Evolutionary conservation across 2,797 vertebrate genomes (phyloP), one percentile per base, ranked within the genome.

Genomic region (Loris lydekkerianus): DNA sequence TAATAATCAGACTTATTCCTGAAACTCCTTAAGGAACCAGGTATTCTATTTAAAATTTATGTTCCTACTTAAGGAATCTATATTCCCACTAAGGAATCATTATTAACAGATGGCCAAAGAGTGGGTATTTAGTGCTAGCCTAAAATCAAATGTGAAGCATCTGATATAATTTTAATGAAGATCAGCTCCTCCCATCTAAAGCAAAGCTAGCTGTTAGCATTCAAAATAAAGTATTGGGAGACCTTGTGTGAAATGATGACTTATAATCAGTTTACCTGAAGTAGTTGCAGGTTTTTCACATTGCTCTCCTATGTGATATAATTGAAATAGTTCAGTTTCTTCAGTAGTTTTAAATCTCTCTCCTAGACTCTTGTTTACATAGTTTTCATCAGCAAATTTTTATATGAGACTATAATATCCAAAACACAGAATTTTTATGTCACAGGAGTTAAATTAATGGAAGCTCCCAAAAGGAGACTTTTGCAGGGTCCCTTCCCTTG

Each of bases 1-100:
- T 88, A 49, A n/a, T 92, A 61, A 92, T 86, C 86, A 97, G 83
- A 93, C 53, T 67, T 77, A 77, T 67, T 92, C 90, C 75, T 83
- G 84, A 83, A 93, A 61, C 49, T 87, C 72, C 85, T 73, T 63
- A 67, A 85, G 43, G 75, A 69, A 75, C 23, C 73, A 70, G 34
- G 11, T 96, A 46, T 13, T 93, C 23, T 53, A 18, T 14, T 86
- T 88, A 87, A 86, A 92, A 78, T 75, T 3, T 65, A 87, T 69
- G 18, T 43, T 61, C 8, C 61, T 92, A 34, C 27, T 75, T 73
- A 77, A 56, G 43, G 29, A 77, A 70, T 34, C 20, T 34, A 46
- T 77, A 43, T 69, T 82, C 21, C 43, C 49, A 46, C 29, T 43
- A n/a, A 49, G n/a, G 83, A 78, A 78, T 53, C 29, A 61, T 21